phyloP scores from a whole-genome alignment of 1,140 invertebrate species.

The Trichomalopsis sarcophagae region DNA sequence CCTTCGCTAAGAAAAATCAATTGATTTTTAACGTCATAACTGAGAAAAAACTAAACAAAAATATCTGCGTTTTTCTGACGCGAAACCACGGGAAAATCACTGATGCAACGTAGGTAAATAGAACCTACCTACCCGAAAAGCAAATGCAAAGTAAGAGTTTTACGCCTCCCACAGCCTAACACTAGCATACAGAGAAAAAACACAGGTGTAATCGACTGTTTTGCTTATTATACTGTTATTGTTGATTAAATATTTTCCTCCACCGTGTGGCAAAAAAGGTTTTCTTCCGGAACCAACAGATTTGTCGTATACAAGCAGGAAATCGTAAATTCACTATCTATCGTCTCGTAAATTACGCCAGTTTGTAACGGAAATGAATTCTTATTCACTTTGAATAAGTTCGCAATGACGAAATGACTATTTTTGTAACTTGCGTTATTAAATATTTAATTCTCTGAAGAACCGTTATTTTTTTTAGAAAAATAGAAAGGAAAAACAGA shows the following conservation, averaged over 20 bases:
- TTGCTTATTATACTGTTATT: constrained; percentile 58
- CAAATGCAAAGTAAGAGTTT: constrained; percentile 34
- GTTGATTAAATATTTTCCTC: constrained; percentile 59
- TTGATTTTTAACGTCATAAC: constrained; percentile 59
- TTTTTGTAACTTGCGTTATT: constrained; percentile 49
- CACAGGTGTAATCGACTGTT: constrained; percentile 60
- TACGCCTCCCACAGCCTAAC: constrained; percentile 50
- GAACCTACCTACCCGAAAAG: constrained; percentile 50
- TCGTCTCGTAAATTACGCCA: constrained; percentile 45
- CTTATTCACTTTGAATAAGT: constrained; percentile 52
- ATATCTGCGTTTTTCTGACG: constrained; percentile 60
- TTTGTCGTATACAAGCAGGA: constrained; percentile 33
- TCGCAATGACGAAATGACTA: constrained; percentile 58
- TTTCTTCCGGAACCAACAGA: constrained; percentile 11
- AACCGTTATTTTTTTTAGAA: constrained; percentile 48
- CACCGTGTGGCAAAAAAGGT: constrained; percentile 24
- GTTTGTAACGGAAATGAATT: constrained; percentile 51
- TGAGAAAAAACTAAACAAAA: constrained; percentile 54
- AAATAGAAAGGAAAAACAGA: constrained; percentile 49
- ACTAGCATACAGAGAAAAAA: constrained; percentile 47
- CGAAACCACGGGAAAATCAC: constrained; percentile 58
- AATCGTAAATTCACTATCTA: constrained; percentile 46
- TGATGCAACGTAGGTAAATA: constrained; percentile 67
- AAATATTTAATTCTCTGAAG: constrained; percentile 47
- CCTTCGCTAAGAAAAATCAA: constrained; percentile 51